Base-by-base conservation (phyloP, 2,888 invertebrate species). In the Microdon myrmicae region DNA sequence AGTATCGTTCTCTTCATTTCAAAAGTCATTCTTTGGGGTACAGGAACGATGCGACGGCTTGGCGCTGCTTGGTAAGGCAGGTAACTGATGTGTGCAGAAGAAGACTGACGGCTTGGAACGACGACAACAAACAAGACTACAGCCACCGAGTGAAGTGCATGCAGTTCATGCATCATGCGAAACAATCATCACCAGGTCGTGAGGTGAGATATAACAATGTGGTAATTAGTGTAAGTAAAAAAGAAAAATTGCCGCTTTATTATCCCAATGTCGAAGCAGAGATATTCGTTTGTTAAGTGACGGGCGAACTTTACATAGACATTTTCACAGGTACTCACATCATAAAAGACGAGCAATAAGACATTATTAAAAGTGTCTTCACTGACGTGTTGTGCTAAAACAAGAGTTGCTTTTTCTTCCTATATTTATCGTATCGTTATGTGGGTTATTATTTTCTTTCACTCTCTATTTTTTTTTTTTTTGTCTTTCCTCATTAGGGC, bases 151-250 rank as follows among this genome's bases (percentile, higher is more conserved):
- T 19, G 43, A 43, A 19, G 48, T 64, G 51, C 58, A 47, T 58
- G 58, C 51, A 53, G 64, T 64, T 43, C 64, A 64, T 58, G 64
- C 41, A 64, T 64, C 64, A 64, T 64, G 64, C 64, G 58, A 64
- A 64, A 58, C 64, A 64, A 64, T 64, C 64, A 64, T 64, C 64
- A 64, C 64, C 64, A 64, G 58, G 58, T 64, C 64, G 58, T 51
- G 41, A 64, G 64, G 64, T 64, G 64, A 64, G 64, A 64, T 64
- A 58, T 58, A 64, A 64, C 64, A 64, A 64, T 64, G 64, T 64
- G 64, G 64, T 64, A 64, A 64, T 64, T 64, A 58, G 64, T 58
- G 51, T 53, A 64, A 58, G 31, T 64, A 64, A 64, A 64, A 64
- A 53, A 58, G 58, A 26, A 56, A 64, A 64, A 64, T 47, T 51